These are phyloP conservation scores for Papilio xuthus DNA, from an alignment of 1,140 invertebrate species.

Conservation along the genomic window DNA sequence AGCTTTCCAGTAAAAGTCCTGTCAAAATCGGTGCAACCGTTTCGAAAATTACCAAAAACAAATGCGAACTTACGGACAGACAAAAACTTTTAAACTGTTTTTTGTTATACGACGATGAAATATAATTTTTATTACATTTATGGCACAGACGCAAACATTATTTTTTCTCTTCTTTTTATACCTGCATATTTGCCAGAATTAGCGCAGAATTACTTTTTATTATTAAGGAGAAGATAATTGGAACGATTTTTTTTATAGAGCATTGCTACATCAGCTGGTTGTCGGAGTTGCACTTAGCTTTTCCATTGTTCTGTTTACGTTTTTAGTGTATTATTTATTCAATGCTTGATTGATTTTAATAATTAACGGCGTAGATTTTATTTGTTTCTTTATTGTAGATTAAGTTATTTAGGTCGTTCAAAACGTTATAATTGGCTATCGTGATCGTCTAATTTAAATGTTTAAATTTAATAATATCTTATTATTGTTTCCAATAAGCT, in stretches of 20 bases:
- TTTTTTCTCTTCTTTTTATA: too few species aligned
- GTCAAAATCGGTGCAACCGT: too few species aligned
- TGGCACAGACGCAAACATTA: too few species aligned
- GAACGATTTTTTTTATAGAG: background rate
- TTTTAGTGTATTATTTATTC: background rate
- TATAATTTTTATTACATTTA: too few species aligned
- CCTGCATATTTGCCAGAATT: too few species aligned
- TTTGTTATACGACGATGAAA: too few species aligned
- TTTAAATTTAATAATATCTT: background rate
- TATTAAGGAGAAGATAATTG: too few species aligned
- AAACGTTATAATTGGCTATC: constrained; percentile 1
- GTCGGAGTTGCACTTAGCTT: background rate
- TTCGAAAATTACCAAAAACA: too few species aligned
- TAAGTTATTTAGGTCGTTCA: constrained; percentile 13
- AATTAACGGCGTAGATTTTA: background rate
- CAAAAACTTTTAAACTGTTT: too few species aligned
- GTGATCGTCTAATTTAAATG: background rate
- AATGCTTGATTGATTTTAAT: background rate
- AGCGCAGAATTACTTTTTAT: too few species aligned
- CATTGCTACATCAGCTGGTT: background rate
- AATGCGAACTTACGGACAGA: too few species aligned
- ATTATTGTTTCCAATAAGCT: background rate
- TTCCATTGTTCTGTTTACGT: background rate
- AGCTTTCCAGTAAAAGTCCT: too few species aligned
- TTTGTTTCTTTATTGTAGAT: constrained; percentile 2